These are phyloP conservation scores for Troides helena DNA, from an alignment of 2,888 invertebrate genomes.

Conservation along the genomic window DNA sequence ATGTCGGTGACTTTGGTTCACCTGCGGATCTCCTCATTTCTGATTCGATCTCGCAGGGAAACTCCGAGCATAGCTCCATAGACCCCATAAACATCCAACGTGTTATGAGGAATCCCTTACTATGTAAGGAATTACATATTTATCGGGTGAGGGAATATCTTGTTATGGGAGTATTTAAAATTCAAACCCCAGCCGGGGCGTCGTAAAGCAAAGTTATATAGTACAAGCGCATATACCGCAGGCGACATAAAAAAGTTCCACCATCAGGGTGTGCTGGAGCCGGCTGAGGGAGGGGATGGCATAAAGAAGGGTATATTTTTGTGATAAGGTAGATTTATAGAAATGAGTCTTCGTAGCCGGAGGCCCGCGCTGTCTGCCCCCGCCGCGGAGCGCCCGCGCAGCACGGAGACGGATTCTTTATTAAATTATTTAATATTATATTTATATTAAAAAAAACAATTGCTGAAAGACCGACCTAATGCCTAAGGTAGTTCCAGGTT, in stretches of 20 bases:
- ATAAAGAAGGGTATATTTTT: conserved; percentile 65
- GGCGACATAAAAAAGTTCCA: conserved; percentile 31
- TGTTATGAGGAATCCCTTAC: too few species aligned
- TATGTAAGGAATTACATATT: too few species aligned
- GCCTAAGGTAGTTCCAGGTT: too few species aligned
- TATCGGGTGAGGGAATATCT: not conserved
- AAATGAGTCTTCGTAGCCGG: conserved; percentile 73
- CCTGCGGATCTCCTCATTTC: too few species aligned
- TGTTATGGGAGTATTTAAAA: conserved; percentile 9
- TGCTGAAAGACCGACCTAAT: too few species aligned
- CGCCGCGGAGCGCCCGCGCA: conserved; percentile 41
- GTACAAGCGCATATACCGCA: conserved; percentile 21
- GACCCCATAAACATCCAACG: too few species aligned
- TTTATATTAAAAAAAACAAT: too few species aligned
- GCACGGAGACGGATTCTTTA: conserved; percentile 40
- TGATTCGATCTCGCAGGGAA: too few species aligned
- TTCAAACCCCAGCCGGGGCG: conserved; percentile 18
- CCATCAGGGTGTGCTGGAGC: conserved; percentile 26
- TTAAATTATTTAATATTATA: too few species aligned
- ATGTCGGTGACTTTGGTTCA: too few species aligned
- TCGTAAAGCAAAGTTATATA: conserved; percentile 23
- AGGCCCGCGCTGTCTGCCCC: conserved; percentile 65
- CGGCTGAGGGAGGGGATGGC: conserved; percentile 35
- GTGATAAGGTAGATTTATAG: conserved; percentile 80
- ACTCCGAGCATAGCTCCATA: too few species aligned